These are phyloP conservation scores for Gibbula magus DNA, from an alignment of 2,888 invertebrate genomes.

Conservation along the genomic window DNA sequence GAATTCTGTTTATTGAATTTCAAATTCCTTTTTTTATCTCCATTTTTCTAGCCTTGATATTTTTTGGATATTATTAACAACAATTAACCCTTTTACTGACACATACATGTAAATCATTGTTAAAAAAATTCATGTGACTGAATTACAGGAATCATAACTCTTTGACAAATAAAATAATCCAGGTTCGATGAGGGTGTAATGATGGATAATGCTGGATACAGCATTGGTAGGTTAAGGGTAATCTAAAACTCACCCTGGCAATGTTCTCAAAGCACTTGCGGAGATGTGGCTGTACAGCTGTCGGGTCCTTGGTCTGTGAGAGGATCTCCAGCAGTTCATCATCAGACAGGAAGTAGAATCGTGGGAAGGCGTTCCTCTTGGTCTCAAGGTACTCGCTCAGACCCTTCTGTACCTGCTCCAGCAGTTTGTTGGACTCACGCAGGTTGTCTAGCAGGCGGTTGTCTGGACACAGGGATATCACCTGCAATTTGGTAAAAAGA, in stretches of 20 bases:
- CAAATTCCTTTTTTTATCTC: too few relatives aligned
- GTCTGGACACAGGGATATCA: constrained; percentile 75
- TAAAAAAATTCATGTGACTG: too few relatives aligned
- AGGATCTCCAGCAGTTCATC: constrained; percentile 76
- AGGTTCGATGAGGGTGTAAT: too few relatives aligned
- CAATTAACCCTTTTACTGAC: too few relatives aligned
- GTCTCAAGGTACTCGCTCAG: constrained; percentile 76
- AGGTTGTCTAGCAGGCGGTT: constrained; percentile 81
- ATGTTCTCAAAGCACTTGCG: constrained; percentile 89
- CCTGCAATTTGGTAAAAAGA: constrained; percentile 52
- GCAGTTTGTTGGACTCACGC: constrained; percentile 81
- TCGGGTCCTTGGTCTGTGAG: constrained; percentile 76
- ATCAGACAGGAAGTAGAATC: constrained; percentile 76
- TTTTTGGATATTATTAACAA: too few relatives aligned
- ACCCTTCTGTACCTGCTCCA: constrained; percentile 76
- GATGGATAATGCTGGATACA: too few relatives aligned
- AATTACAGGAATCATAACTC: too few relatives aligned
- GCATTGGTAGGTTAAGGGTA: too few relatives aligned
- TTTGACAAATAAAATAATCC: too few relatives aligned
- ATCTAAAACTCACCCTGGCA: constrained; percentile 77
- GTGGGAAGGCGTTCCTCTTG: constrained; percentile 77
- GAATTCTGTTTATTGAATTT: too few relatives aligned
- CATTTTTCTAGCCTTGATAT: too few relatives aligned
- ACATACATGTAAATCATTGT: too few relatives aligned
- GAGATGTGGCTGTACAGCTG: constrained; percentile 80